Conservation (phyloP, 2,797 vertebrate species). For the Girardinus metallicus region DNA sequence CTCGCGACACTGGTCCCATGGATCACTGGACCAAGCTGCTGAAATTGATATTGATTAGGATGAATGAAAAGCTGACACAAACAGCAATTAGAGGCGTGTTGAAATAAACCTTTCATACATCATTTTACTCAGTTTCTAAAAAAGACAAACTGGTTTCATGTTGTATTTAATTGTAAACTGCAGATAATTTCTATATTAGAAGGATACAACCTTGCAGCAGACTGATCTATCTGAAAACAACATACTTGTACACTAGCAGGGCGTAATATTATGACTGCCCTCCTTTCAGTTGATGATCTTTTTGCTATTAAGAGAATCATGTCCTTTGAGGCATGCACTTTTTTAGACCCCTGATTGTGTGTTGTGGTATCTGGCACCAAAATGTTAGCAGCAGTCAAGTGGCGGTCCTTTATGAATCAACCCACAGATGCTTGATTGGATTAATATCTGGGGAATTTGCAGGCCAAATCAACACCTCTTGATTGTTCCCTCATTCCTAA, state of each 20-base stretch:
- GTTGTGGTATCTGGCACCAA: background rate
- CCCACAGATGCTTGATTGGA: background rate
- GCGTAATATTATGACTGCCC: background rate
- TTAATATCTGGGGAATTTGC: background rate
- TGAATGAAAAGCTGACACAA: background rate
- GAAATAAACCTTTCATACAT: background rate
- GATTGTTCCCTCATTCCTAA: background rate
- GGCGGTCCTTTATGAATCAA: background rate
- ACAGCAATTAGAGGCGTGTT: background rate
- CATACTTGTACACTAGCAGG: background rate
- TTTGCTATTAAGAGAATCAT: background rate
- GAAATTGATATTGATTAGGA: background rate
- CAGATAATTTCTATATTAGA: background rate
- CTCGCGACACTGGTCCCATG: constrained; percentile 82
- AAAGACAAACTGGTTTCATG: background rate
- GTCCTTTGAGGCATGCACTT: background rate
- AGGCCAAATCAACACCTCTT: background rate
- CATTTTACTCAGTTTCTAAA: too few species aligned
- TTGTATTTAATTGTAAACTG: background rate
- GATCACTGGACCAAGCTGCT: constrained; percentile 71
- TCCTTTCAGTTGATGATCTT: background rate
- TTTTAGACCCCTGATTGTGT: background rate
- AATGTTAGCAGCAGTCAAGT: background rate
- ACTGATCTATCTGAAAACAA: background rate
- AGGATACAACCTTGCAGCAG: background rate